Conservation (phyloP, 2,797 vertebrate genomes). For the Aldrovandia affinis region DNA sequence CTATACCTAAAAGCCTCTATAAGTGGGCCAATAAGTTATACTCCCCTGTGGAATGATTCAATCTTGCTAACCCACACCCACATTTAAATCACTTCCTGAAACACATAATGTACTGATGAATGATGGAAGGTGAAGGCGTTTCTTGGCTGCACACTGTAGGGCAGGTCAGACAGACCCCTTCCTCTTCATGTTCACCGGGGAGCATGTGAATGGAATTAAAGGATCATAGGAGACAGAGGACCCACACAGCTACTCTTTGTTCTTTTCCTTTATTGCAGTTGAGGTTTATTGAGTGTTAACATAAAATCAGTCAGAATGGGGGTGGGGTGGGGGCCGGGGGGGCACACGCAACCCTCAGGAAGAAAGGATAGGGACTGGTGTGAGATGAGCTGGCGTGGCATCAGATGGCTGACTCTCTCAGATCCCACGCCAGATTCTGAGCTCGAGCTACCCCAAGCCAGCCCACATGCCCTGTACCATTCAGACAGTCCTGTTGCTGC, state of each 20-base stretch:
- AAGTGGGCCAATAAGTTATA: constrained; percentile 31
- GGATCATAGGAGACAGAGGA: background rate
- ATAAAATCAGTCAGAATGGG: constrained; percentile 62
- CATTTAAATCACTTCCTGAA: constrained; percentile 6
- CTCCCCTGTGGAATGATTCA: constrained; percentile 11
- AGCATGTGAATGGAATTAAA: background rate
- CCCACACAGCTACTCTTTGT: constrained; percentile 32
- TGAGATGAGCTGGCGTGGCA: background rate
- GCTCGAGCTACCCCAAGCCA: background rate
- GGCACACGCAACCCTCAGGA: constrained; percentile 21
- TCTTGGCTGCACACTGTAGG: background rate
- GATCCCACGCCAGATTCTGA: background rate
- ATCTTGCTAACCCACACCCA: background rate
- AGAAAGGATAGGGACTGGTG: background rate
- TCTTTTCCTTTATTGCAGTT: constrained; percentile 65
- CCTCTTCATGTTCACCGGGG: background rate
- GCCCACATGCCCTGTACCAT: background rate
- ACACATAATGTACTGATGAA: background rate
- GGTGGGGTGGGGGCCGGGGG: constrained; percentile 13
- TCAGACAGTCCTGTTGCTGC: background rate
- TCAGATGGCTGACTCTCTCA: background rate
- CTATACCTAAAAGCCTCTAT: constrained; percentile 23
- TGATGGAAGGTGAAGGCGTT: background rate
- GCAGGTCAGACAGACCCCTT: background rate
- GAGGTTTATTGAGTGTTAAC: constrained; percentile 65